Base-by-base conservation (phyloP, 2,888 invertebrate genomes). In the Siphonodentalium dalli region DNA sequence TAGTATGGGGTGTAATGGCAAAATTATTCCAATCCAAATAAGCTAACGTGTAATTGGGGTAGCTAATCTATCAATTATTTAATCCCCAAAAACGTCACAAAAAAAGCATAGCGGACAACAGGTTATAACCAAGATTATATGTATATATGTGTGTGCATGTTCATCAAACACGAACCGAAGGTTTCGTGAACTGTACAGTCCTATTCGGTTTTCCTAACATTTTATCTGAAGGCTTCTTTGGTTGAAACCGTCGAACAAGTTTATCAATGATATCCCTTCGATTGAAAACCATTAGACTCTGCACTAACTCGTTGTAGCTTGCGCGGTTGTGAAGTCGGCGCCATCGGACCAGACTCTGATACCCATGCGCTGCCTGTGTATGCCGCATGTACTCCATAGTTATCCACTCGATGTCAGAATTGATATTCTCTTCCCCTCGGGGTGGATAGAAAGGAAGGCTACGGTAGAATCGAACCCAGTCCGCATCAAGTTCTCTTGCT, bases 251-350 rank as follows among this genome's bases (percentile, higher is more conserved):
- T n/a, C 58, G 58, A n/a, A 68, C 68, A 11, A 72, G 59, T 29
- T 57, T 55, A 8, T 74, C 69, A 13, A 69, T 53, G n/a, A 75
- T 65, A 55, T 75, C 74, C 54, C 64, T 66, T 28, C 72, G 56
- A 42, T 58, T 58, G 35, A 74, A 66, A 6, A 54, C 48, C 28
- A 54, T 44, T 37, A 75, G 60, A 6, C 68, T 65, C 18, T 60
- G 56, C 46, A 66, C 71, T 13, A 77, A 56, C 39, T 71, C 71
- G 23, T 70, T 68, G 18, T 71, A 34, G 26, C 66, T 69, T 4
- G 75, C 74, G 21, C 74, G 59, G 1, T 68, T 75, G 54, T 77
- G 74, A 59, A 73, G 61, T 26, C 77, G 63, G 15, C 75, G 59
- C 77, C 77, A 77, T 15, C 66, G 59, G 38, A 58, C 55, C n/a